Percentiles rank a stretch among this genome's conserved stretches.
Evolutionary conservation across 1,140 invertebrate species (phyloP).

Genomic region (Hylyphantes graminicola): DNA sequence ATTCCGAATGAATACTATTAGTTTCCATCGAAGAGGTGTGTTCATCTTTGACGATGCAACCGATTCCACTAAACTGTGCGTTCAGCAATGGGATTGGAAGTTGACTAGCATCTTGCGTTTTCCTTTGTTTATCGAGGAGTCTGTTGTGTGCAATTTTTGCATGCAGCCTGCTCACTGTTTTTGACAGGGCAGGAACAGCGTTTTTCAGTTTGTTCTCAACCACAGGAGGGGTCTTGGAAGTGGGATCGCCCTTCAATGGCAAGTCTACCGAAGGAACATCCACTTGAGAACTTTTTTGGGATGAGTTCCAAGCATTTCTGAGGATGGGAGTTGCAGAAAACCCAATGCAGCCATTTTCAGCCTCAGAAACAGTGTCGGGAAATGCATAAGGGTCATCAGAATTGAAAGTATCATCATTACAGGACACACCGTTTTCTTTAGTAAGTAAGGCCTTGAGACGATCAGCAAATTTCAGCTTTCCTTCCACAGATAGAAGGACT

Average conservation of each 20-base stretch:
- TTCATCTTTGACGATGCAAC: slow-evolving; percentile 15
- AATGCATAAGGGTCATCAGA: slow-evolving; percentile 74
- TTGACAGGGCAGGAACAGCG: slow-evolving; percentile 66
- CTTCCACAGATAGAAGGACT: slow-evolving; percentile 68
- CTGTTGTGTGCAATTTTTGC: slow-evolving; percentile 71
- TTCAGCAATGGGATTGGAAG: slow-evolving; percentile 27
- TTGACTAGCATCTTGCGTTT: slow-evolving; percentile 65
- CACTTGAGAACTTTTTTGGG: slow-evolving; percentile 48
- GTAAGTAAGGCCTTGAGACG: slow-evolving; percentile 70
- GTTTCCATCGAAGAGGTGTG: slow-evolving; percentile 36
- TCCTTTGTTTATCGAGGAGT: slow-evolving; percentile 70
- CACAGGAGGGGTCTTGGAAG: slow-evolving; percentile 7
- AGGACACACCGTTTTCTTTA: slow-evolving; percentile 63
- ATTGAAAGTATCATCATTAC: slow-evolving; percentile 61
- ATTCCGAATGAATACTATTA: slow-evolving; percentile 47
- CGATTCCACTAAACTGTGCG: slow-evolving; percentile 20
- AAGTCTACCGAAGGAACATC: slow-evolving; percentile 45
- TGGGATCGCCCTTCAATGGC: slow-evolving; percentile 16
- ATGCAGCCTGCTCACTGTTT: slow-evolving; percentile 71
- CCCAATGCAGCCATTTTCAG: slow-evolving; percentile 63
- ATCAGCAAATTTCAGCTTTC: slow-evolving; percentile 71
- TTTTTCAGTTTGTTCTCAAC: slow-evolving; percentile 61
- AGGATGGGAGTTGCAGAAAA: slow-evolving; percentile 48
- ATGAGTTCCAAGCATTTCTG: slow-evolving; percentile 51
- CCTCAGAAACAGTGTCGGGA: slow-evolving; percentile 70